Evolutionary conservation across 2,113 vertebrate species (phyloP).

Genomic region (Crotophaga sulcirostris): DNA sequence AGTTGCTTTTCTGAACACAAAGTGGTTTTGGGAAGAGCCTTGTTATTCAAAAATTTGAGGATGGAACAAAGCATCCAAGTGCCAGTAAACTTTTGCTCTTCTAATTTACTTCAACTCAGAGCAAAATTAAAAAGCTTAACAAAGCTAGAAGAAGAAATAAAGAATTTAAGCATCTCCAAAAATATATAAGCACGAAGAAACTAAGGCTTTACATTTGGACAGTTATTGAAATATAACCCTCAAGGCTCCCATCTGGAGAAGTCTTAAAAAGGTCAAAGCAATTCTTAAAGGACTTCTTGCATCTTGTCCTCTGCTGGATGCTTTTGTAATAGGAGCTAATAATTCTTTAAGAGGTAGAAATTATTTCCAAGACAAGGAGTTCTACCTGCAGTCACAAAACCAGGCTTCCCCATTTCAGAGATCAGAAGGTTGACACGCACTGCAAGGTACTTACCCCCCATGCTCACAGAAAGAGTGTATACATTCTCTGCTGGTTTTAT

Average conservation of each 20-base stretch:
- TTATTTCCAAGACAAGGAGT: background rate
- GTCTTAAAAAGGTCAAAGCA: background rate
- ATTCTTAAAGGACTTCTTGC: background rate
- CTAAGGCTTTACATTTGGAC: background rate
- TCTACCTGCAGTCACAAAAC: background rate
- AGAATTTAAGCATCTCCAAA: background rate
- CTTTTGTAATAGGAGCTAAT: background rate
- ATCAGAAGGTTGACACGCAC: background rate
- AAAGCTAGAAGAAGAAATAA: background rate
- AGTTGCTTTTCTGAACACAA: background rate
- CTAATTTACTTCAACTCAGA: background rate
- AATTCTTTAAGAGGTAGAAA: background rate
- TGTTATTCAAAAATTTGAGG: background rate
- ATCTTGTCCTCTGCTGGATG: background rate
- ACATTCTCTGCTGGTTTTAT: conserved; percentile 92
- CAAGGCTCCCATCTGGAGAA: background rate
- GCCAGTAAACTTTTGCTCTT: background rate
- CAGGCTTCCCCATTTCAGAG: background rate
- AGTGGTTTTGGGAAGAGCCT: background rate
- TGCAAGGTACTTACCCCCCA: conserved; percentile 80
- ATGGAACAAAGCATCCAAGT: background rate
- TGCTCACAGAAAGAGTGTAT: conserved; percentile 94
- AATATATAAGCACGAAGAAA: background rate
- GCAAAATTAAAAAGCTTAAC: background rate
- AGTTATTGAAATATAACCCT: background rate